Base-by-base conservation (phyloP, 1,140 invertebrate species). In the Nasonia vitripennis region DNA sequence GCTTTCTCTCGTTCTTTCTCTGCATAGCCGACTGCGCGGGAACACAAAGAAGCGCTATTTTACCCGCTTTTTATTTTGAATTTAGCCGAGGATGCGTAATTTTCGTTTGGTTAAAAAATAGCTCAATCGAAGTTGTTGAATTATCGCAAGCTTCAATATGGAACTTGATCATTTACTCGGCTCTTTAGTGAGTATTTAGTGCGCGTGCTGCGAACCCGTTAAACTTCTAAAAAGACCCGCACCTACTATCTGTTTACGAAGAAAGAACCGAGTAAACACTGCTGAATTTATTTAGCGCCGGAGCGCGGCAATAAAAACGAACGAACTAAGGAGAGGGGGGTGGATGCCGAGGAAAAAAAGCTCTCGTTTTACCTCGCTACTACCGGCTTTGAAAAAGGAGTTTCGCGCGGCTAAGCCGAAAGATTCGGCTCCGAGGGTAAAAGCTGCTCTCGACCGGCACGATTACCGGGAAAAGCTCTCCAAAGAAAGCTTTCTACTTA, bases 401-500 rank as follows among this genome's bases (percentile, higher is more conserved):
- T 20, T 27, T 78, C 51, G 20, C 6, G 31, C 48, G 48, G 75
- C 75, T 78, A 23, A 51, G 75, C 48, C n/a, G 17, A 55, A 78
- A 78, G 27, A 78, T 78, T 55, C 20, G 75, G 75, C 23, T 20
- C 23, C 23, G 48, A 0, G 20, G 17, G 45, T 34, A n/a, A 79
- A 79, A 79, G 55, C 51, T 37, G 48, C 78, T 79, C 9, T 67
- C 23, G 14, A 37, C 14, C 78, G 78, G 27, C 17, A 67, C 31
- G 51, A 79, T 79, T 79, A 79, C 78, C 34, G 3, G 37, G 48
- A 51, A 51, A 78, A 78, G 75, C 75, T 55, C 75, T 37, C n/a
- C 48, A 55, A 78, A 79, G 78, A 79, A 79, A 79, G 55, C 78
- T 79, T 79, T 79, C 17, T 51, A 78, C 75, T 78, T 78, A 78